Evolutionary conservation across 2,888 invertebrate species (phyloP).

Genomic region (Petrophora chlorosata): DNA sequence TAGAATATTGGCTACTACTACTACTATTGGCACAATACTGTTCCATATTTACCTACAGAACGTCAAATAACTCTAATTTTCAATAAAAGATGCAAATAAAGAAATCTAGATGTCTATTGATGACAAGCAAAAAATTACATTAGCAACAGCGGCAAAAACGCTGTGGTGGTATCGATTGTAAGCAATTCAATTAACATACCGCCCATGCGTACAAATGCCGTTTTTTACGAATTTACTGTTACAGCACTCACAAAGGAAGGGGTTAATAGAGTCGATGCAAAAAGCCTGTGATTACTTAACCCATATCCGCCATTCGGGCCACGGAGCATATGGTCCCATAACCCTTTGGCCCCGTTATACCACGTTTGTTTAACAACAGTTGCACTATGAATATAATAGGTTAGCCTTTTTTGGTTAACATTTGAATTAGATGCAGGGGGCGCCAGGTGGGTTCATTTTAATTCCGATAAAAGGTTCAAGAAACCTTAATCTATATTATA

Average conservation of each 20-base stretch:
- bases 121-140: constrained; percentile 47
- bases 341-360: constrained; percentile 82
- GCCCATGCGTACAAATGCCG: constrained; percentile 66
- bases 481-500: constrained; percentile 25
- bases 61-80: neutral
- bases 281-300: constrained; percentile 79
- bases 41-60: neutral
- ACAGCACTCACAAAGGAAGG: constrained; percentile 65
- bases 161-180: constrained; percentile 53
- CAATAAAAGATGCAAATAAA: constrained; percentile 23
- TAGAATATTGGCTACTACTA: constrained; percentile 11
- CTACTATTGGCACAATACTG: constrained; percentile 2
- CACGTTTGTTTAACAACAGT: constrained; percentile 70
- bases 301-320: constrained; percentile 75
- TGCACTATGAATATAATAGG: constrained; percentile 71
- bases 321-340: constrained; percentile 71
- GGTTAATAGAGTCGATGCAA: constrained; percentile 69
- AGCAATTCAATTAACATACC: constrained; percentile 69
- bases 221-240: constrained; percentile 68
- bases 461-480: constrained; percentile 31
- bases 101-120: constrained; percentile 41
- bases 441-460: constrained; percentile 64
- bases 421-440: constrained; percentile 48
- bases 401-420: constrained; percentile 52
- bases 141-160: constrained; percentile 46